phyloP scores from a whole-genome alignment of 2,888 invertebrate genomes.

The Chymomyza fuscimana region DNA sequence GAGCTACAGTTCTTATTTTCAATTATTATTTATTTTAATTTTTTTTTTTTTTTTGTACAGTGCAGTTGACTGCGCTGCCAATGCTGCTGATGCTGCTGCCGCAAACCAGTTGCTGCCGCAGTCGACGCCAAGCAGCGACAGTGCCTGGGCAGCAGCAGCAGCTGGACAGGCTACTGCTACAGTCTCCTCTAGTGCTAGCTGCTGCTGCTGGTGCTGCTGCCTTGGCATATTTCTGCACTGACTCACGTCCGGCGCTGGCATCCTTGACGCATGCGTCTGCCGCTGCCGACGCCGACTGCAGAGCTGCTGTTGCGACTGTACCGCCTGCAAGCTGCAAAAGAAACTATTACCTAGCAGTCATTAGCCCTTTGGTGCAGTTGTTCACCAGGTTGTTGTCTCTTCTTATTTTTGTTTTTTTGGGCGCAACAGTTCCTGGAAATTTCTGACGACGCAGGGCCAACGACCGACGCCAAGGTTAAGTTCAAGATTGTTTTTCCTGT shows the following conservation, averaged over 20 bases:
- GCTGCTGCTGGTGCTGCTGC: constrained; percentile 1
- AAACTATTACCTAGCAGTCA: background rate
- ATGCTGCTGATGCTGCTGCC: background rate
- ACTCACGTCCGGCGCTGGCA: constrained; percentile 48
- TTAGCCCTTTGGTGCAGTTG: background rate
- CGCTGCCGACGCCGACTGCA: constrained; percentile 2
- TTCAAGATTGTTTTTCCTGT: constrained; percentile 53
- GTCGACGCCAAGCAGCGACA: background rate
- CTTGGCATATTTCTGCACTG: constrained; percentile 44
- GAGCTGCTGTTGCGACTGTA: background rate
- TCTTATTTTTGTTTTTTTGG: constrained; percentile 10
- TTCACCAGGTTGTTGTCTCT: background rate
- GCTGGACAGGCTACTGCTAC: background rate
- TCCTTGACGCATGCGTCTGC: constrained; percentile 37
- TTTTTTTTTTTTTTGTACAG: background rate
- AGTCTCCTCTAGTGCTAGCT: background rate
- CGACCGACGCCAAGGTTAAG: constrained; percentile 62
- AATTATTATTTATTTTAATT: background rate
- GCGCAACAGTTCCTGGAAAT: constrained; percentile 59
- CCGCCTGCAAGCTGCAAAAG: background rate
- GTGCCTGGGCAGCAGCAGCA: background rate
- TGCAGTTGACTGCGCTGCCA: constrained; percentile 17
- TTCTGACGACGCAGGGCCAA: constrained; percentile 51
- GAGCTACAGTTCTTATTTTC: constrained; percentile 9
- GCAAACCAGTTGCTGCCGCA: constrained; percentile 37